These are phyloP conservation scores for Octodonta nipae DNA, from an alignment of 2,888 invertebrate genomes.

Conservation along the genomic window DNA sequence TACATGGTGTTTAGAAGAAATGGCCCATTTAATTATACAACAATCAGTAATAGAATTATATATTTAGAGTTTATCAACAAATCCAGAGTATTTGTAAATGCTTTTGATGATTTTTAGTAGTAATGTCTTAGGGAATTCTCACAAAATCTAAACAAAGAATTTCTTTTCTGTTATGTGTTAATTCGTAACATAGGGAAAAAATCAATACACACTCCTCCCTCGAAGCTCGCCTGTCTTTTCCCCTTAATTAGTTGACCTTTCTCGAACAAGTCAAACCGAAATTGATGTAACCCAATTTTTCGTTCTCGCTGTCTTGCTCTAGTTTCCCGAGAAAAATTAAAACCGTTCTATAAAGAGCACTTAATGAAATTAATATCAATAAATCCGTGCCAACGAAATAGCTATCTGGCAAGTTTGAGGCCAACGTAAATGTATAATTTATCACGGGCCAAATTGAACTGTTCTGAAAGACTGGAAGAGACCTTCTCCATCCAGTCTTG, in stretches of 20 bases:
- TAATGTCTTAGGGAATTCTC: no score
- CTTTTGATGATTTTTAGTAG: no score
- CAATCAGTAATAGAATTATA: no score
- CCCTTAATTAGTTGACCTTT: conserved; percentile 1
- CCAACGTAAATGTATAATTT: conserved; percentile 21
- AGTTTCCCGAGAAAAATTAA: not conserved
- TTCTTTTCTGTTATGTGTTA: no score
- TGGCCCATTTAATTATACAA: no score
- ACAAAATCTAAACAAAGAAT: no score
- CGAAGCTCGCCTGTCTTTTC: no score
- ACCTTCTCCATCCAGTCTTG: conserved; percentile 24
- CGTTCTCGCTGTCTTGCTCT: not conserved
- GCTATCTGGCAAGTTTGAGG: conserved; percentile 8
- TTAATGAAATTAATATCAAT: conserved; percentile 17
- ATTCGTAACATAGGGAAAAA: no score
- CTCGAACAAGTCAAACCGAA: not conserved
- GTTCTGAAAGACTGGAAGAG: conserved; percentile 23
- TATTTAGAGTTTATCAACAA: no score
- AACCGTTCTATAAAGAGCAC: conserved; percentile 10
- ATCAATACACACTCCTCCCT: no score
- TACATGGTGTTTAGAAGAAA: no score
- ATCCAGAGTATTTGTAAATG: no score
- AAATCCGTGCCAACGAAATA: conserved; percentile 15
- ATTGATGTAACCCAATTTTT: not conserved
- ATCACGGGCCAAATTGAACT: conserved; percentile 31